Evolutionary conservation across 2,888 invertebrate species (phyloP).

Genomic region (Teleogryllus oceanicus): DNA sequence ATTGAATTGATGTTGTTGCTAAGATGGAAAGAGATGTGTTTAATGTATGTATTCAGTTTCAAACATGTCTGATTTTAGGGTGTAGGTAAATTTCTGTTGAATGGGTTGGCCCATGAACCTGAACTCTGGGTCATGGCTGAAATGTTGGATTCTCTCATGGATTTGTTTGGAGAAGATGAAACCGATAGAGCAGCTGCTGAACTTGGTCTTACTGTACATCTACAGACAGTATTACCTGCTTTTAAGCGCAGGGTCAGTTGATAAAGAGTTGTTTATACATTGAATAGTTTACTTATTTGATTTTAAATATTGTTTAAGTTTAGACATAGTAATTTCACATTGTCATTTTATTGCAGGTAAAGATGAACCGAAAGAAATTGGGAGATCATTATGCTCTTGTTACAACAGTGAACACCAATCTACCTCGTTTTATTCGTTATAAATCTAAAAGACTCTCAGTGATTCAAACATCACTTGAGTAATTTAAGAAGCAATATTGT

Average conservation of each 20-base stretch:
- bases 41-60: neutral
- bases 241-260: slow-evolving; percentile 62
- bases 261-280: neutral
- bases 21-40: neutral
- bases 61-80: slow-evolving; percentile 31
- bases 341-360: slow-evolving; percentile 52
- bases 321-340: too few relatives aligned
- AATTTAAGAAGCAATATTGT: too few relatives aligned
- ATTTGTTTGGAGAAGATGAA: slow-evolving; percentile 73
- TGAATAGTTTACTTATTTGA: too few relatives aligned
- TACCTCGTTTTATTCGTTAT: slow-evolving; percentile 69
- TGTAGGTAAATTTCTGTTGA: slow-evolving; percentile 57
- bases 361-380: slow-evolving; percentile 61
- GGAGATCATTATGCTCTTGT: slow-evolving; percentile 68
- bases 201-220: slow-evolving; percentile 60
- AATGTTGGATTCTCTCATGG: slow-evolving; percentile 70
- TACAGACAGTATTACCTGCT: slow-evolving; percentile 56
- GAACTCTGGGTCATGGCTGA: slow-evolving; percentile 72
- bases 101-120: slow-evolving; percentile 55
- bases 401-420: slow-evolving; percentile 64
- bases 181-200: slow-evolving; percentile 62
- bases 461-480: too few relatives aligned
- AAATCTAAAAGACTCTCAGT: slow-evolving; percentile 51
- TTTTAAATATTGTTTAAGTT: too few relatives aligned
- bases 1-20: too few relatives aligned